Evolutionary conservation across 1,140 invertebrate species (phyloP).

Genomic region (Euschistus heros): DNA sequence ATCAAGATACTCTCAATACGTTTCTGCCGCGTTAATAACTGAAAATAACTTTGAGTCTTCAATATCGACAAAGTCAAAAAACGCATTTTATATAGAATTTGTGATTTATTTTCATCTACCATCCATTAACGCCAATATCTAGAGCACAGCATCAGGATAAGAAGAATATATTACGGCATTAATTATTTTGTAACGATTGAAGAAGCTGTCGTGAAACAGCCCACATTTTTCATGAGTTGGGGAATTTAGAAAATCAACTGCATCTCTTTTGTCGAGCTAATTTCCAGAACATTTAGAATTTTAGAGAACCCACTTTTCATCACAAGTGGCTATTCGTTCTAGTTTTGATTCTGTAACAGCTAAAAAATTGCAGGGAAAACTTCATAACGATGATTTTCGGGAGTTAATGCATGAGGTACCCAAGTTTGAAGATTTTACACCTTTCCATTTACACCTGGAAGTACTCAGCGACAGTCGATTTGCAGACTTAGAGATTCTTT

Average conservation of each 20-base stretch:
- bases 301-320: slow-evolving; percentile 15
- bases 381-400: not conserved
- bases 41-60: too few species aligned
- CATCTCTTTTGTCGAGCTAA: not conserved
- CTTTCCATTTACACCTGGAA: not conserved
- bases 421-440: not conserved
- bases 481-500: not conserved
- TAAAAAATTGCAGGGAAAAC: not conserved
- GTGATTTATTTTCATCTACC: too few species aligned
- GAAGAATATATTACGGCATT: slow-evolving; percentile 4
- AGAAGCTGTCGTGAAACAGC: slow-evolving; percentile 1
- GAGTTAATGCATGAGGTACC: not conserved
- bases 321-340: slow-evolving; percentile 3
- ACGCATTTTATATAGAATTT: too few species aligned
- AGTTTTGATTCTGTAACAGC: not conserved
- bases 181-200: not conserved
- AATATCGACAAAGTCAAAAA: too few species aligned
- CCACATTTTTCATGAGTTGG: not conserved
- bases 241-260: not conserved
- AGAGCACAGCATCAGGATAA: not conserved
- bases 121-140: not conserved
- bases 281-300: not conserved
- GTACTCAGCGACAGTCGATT: not conserved
- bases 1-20: too few species aligned
- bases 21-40: too few species aligned